Percentiles rank a stretch among this genome's conserved stretches.
phyloP scores from a whole-genome alignment of 2,888 invertebrate species.

The Serrognathus titanus region DNA sequence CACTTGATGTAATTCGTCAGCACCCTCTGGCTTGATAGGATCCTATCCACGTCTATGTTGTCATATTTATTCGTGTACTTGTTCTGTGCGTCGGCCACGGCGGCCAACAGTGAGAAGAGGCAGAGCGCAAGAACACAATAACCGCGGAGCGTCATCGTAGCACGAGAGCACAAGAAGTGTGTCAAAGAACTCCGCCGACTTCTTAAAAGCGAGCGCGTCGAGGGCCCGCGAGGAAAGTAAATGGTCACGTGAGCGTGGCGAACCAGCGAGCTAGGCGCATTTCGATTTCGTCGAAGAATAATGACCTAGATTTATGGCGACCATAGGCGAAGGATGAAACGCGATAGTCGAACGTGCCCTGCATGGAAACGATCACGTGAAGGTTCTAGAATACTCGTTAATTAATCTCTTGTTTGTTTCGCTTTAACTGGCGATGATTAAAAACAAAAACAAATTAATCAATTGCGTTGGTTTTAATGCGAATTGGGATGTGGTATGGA shows the following conservation, averaged over 20 bases:
- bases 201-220: conserved; percentile 20
- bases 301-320: conserved; percentile 14
- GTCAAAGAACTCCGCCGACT: conserved; percentile 25
- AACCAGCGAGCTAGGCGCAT: conserved; percentile 14
- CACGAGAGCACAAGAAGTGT: conserved; percentile 13
- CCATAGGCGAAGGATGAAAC: neutral
- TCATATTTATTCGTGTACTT: conserved; percentile 54
- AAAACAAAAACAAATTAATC: too few species aligned
- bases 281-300: conserved; percentile 10
- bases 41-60: conserved; percentile 57
- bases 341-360: too few species aligned
- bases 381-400: too few species aligned
- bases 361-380: too few species aligned
- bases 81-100: conserved; percentile 30
- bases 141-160: conserved; percentile 7
- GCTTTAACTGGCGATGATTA: too few species aligned
- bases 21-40: conserved; percentile 55
- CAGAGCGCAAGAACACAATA: conserved; percentile 8
- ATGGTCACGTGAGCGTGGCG: conserved; percentile 30
- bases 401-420: too few species aligned
- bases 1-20: conserved; percentile 61
- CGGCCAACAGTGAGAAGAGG: conserved; percentile 15
- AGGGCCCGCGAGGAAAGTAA: conserved; percentile 38
- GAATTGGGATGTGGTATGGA: too few species aligned
- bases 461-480: too few species aligned